Percentiles rank a stretch among this genome's conserved stretches.
Evolutionary conservation across 2,888 invertebrate genomes (phyloP).

Genomic region (Chydorus sphaericus): DNA sequence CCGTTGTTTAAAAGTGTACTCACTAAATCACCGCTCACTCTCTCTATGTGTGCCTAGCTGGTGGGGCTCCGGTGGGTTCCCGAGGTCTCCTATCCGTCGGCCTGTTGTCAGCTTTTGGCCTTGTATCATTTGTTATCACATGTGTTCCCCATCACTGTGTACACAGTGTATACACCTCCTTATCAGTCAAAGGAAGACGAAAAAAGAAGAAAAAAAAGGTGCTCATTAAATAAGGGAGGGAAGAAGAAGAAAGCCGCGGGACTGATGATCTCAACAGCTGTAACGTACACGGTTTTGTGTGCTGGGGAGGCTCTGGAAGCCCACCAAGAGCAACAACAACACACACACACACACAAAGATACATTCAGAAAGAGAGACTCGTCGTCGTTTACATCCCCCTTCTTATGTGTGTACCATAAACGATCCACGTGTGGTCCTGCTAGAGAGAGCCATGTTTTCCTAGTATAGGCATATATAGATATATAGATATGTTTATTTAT

Average conservation of each 20-base stretch:
- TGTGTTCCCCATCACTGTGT: not conserved
- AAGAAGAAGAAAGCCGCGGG: not conserved
- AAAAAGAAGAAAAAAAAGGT: not conserved
- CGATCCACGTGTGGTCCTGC: constrained; percentile 2
- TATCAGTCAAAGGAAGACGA: not conserved
- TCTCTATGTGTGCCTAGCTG: not conserved
- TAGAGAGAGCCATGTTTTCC: constrained; percentile 4
- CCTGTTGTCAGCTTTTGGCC: too few relatives aligned
- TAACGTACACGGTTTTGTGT: too few relatives aligned
- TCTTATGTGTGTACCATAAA: constrained; percentile 6
- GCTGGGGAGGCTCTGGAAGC: constrained; percentile 1
- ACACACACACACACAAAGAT: not conserved
- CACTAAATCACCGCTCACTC: constrained; percentile 1
- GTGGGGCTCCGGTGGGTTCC: too few relatives aligned
- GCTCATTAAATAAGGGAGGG: not conserved
- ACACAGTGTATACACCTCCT: not conserved
- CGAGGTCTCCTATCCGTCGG: too few relatives aligned
- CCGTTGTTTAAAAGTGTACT: not conserved
- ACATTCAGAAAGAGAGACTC: not conserved
- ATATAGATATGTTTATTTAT: too few relatives aligned
- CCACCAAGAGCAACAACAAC: constrained; percentile 1
- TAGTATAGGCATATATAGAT: not conserved
- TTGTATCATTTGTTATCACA: constrained; percentile 1
- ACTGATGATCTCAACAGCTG: constrained; percentile 2
- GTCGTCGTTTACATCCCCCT: constrained; percentile 1